Evolutionary conservation across 2,113 vertebrate genomes (phyloP).

Genomic region (Vidua chalybeata): DNA sequence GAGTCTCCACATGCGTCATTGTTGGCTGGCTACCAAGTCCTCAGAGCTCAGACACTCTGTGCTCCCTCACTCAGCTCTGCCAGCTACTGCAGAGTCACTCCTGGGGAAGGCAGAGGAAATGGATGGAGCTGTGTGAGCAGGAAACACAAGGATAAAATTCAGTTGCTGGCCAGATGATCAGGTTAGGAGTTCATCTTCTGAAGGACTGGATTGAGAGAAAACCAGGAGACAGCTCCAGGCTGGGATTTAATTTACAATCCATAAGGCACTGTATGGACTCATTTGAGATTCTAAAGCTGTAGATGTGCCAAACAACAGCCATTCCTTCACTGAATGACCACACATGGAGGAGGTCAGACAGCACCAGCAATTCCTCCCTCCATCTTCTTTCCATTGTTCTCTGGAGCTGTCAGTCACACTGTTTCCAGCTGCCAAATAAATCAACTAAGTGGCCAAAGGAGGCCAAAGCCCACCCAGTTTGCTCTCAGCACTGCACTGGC

Average conservation of each 20-base stretch:
- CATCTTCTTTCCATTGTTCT: background rate
- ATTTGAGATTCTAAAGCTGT: background rate
- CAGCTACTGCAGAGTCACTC: background rate
- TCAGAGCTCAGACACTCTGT: background rate
- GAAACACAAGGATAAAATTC: background rate
- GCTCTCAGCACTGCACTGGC: fast-evolving
- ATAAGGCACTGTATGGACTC: background rate
- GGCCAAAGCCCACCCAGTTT: background rate
- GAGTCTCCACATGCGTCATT: slow-evolving; percentile 54
- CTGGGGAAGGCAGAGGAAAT: background rate
- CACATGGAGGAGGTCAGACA: background rate
- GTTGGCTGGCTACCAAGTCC: slow-evolving; percentile 50
- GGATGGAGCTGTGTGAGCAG: background rate
- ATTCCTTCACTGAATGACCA: background rate
- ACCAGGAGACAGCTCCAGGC: background rate
- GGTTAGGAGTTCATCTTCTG: background rate
- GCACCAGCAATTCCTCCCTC: background rate
- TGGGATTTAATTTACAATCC: background rate
- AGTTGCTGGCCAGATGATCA: background rate
- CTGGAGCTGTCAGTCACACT: background rate
- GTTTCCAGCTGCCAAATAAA: background rate
- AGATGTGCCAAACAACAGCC: background rate
- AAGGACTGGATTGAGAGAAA: background rate
- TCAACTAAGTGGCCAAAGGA: background rate
- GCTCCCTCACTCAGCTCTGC: slow-evolving; percentile 11